These are phyloP conservation scores for Temnopleurus reevesii DNA, from an alignment of 53 echinoderm and acorn worm species.

Conservation along the genomic window DNA sequence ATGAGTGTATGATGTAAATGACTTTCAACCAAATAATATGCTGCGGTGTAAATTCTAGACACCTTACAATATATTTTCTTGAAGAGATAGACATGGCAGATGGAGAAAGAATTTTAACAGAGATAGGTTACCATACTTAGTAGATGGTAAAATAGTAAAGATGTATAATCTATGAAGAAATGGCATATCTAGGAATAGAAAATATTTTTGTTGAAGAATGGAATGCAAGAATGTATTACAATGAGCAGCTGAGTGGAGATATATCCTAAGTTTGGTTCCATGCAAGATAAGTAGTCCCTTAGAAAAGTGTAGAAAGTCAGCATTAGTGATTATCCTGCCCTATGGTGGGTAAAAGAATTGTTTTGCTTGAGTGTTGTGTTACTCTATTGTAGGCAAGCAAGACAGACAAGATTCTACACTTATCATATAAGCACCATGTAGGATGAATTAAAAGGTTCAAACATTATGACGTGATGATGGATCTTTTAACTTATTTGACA, in stretches of 20 bases:
- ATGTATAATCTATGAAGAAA: constrained; percentile 44
- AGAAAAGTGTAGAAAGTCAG: too few species aligned
- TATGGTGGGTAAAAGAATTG: too few species aligned
- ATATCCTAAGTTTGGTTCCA: neutral
- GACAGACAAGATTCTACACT: too few species aligned
- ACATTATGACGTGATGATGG: too few species aligned
- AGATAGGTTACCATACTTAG: neutral
- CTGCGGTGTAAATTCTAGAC: constrained; percentile 15
- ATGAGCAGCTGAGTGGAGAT: constrained; percentile 31
- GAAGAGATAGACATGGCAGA: neutral
- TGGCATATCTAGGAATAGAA: constrained; percentile 36
- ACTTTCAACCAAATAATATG: constrained; percentile 38
- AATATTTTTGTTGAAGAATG: constrained; percentile 10
- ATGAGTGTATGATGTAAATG: neutral
- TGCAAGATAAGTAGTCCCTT: too few species aligned
- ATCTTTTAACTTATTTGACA: too few species aligned
- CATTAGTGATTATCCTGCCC: too few species aligned
- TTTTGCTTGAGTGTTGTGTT: too few species aligned
- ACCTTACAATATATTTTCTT: constrained; percentile 25
- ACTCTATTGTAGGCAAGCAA: too few species aligned
- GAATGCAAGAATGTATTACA: constrained; percentile 29
- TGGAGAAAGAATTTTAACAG: neutral
- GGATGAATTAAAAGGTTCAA: too few species aligned
- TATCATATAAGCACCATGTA: too few species aligned
- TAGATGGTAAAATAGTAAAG: constrained; percentile 1